Conservation (phyloP, 2,113 vertebrate species). For the Larimichthys polyactis region DNA sequence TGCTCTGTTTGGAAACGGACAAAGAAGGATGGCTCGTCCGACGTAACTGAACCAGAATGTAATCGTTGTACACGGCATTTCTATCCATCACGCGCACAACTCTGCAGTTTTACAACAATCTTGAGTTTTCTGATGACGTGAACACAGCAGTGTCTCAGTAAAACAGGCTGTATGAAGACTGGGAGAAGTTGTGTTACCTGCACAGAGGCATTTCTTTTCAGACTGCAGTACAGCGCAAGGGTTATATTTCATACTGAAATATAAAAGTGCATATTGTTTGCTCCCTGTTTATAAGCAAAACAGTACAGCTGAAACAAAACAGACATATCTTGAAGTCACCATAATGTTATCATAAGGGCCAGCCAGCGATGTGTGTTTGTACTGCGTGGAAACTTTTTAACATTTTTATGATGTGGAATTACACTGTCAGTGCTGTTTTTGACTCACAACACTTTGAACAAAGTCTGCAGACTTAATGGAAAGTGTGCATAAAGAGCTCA, state of each 20-base stretch:
- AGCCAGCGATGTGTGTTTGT: background rate
- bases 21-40: background rate
- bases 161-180: no score
- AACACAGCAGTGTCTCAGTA: background rate
- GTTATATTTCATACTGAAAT: background rate
- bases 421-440: background rate
- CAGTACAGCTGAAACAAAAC: background rate
- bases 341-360: background rate
- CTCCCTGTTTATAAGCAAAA: background rate
- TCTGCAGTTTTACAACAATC: background rate
- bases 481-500: constrained; percentile 10
- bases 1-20: background rate
- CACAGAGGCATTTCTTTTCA: background rate
- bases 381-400: background rate
- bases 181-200: background rate
- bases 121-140: background rate
- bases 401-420: background rate
- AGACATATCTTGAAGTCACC: background rate
- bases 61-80: background rate
- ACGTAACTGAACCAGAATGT: background rate
- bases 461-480: constrained; percentile 18
- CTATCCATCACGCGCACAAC: background rate
- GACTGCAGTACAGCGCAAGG: background rate
- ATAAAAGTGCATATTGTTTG: background rate
- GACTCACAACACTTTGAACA: background rate